phyloP scores from a whole-genome alignment of 2,113 vertebrate species.

The Platichthys stellatus region DNA sequence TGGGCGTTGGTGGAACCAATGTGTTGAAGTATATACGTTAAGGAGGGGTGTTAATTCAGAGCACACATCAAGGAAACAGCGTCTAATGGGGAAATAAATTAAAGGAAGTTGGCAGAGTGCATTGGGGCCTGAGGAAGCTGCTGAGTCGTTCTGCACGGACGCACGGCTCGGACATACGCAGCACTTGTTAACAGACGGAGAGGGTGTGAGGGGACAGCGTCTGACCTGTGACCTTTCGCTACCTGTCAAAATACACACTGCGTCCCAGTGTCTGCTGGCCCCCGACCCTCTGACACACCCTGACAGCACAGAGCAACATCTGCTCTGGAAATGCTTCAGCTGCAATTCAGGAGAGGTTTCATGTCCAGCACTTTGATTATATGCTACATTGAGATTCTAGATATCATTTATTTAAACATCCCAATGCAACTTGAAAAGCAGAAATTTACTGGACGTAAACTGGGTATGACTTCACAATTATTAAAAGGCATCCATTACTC shows the following conservation, averaged over 20 bases:
- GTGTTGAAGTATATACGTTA: slow-evolving; percentile 19
- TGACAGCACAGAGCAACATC: slow-evolving; percentile 12
- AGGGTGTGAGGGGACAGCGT: slow-evolving; percentile 49
- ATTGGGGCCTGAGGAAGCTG: slow-evolving; percentile 64
- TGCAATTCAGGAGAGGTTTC: slow-evolving; percentile 1
- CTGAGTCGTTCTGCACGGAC: slow-evolving; percentile 44
- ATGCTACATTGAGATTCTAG: background rate
- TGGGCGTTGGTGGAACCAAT: background rate
- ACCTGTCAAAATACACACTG: slow-evolving; percentile 2
- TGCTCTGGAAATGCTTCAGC: slow-evolving; percentile 29
- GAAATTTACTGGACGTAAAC: background rate
- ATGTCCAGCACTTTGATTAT: background rate
- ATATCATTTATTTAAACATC: background rate
- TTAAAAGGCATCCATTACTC: background rate
- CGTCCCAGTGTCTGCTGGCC: slow-evolving; percentile 5
- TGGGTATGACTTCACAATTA: background rate
- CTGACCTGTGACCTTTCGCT: slow-evolving; percentile 35
- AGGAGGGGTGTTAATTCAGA: slow-evolving; percentile 6
- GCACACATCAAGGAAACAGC: slow-evolving; percentile 33
- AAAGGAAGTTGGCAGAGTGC: slow-evolving; percentile 58
- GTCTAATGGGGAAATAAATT: slow-evolving; percentile 49
- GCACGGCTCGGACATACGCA: slow-evolving; percentile 28
- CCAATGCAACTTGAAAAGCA: background rate
- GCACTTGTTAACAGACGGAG: slow-evolving; percentile 44
- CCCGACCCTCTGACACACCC: slow-evolving; percentile 36